These are phyloP conservation scores for Hydrozoanthus tunicans DNA, from an alignment of 64 coral and sea anemone genomes.

Conservation along the genomic window DNA sequence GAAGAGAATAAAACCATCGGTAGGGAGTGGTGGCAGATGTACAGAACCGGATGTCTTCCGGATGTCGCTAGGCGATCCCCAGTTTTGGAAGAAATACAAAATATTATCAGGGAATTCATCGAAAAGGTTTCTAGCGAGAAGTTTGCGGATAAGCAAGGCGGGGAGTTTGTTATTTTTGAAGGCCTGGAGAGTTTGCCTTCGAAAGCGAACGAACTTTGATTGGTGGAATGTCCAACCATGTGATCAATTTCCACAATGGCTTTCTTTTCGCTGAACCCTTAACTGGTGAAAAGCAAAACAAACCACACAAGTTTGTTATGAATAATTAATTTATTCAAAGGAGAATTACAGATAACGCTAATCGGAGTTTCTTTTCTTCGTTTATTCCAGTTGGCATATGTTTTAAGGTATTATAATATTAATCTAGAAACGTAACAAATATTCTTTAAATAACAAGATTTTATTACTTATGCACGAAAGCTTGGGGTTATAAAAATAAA, in stretches of 20 bases:
- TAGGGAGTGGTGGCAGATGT: constrained; percentile 72
- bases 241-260: not conserved
- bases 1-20: constrained; percentile 62
- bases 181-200: constrained; percentile 58
- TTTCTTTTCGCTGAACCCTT: not conserved
- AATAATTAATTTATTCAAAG: not conserved
- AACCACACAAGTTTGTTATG: not conserved
- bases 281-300: not conserved
- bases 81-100: constrained; percentile 48
- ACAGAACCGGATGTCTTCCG: constrained; percentile 56
- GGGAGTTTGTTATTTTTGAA: constrained; percentile 56
- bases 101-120: constrained; percentile 49
- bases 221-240: not conserved
- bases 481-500: constrained; percentile 3
- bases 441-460: not conserved
- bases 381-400: not conserved
- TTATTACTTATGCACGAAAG: not conserved
- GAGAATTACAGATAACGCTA: not conserved
- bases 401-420: not conserved
- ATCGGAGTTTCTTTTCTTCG: not conserved
- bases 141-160: constrained; percentile 44
- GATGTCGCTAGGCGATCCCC: constrained; percentile 51
- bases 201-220: constrained; percentile 7
- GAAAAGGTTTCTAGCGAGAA: constrained; percentile 57
- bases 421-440: not conserved